Conservation (phyloP, 2,888 invertebrate species). For the Dorcus parallelipipedus region DNA sequence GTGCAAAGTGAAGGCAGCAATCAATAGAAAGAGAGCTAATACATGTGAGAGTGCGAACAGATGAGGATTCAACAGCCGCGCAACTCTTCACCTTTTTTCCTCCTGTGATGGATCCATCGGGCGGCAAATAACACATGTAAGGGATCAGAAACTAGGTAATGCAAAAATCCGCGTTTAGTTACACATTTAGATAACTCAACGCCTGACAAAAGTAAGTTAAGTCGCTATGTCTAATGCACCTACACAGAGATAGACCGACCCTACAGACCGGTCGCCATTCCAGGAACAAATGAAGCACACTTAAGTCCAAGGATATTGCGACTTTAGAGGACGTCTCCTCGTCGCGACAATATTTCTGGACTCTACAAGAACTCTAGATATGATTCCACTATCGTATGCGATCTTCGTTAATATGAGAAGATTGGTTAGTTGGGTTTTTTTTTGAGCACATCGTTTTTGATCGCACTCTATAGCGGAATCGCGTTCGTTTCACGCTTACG, state of each 20-base stretch:
- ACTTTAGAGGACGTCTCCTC: not conserved
- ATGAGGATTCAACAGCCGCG: conserved; percentile 49
- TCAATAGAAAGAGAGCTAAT: conserved; percentile 38
- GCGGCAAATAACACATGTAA: conserved; percentile 49
- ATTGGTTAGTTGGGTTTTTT: not conserved
- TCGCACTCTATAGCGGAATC: conserved; percentile 46
- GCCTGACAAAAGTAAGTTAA: not conserved
- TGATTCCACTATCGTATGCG: conserved; percentile 42
- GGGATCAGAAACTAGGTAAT: conserved; percentile 48
- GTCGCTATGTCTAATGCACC: conserved; percentile 34
- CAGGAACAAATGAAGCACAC: conserved; percentile 53
- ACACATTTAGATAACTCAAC: conserved; percentile 15
- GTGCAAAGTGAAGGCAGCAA: conserved; percentile 2
- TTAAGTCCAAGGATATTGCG: conserved; percentile 39
- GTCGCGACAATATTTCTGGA: conserved; percentile 35
- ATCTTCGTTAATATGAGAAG: conserved; percentile 1
- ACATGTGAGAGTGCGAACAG: conserved; percentile 49
- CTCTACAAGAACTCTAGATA: conserved; percentile 41
- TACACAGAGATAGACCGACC: conserved; percentile 43
- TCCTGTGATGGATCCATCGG: conserved; percentile 53
- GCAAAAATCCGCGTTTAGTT: conserved; percentile 43
- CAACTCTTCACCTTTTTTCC: conserved; percentile 63
- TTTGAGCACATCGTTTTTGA: conserved; percentile 20
- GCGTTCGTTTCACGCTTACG: conserved; percentile 50
- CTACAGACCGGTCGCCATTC: conserved; percentile 46